Evolutionary conservation across 2,888 invertebrate species (phyloP), one percentile per base, ranked within the genome.

Genomic region (Lycophotia porphyrea): DNA sequence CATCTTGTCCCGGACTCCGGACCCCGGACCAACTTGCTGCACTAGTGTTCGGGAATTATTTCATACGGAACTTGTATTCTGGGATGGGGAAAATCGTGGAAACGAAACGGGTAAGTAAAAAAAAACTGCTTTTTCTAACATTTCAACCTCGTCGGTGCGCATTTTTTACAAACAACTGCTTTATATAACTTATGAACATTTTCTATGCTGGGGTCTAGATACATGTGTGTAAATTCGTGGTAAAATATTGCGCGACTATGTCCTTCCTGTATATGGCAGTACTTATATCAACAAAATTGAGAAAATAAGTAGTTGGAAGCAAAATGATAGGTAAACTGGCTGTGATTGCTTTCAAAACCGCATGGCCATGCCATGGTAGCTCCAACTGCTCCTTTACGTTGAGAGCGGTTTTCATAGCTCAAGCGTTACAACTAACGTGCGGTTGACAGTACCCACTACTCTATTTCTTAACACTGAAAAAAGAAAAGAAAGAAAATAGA

Each of bases 1-100:
- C 86, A 42, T 90, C 91, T 90, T 90, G 79, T 84, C 80, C 76
- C 80, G 81, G 80, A 79, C 82, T 74, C 69, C 76, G 71, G 67
- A 63, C 76, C 69, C 55, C 71, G 86, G 68, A 66, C 75, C 76
- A 76, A 84, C 73, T 84, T 79, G 49, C 80, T 73, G 63, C 63
- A 71, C 87, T 84, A 76, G 84, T 65, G 85, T 74, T 64, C 70
- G 70, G 52, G 67, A 74, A 80, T 77, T 70, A 82, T 84, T 81
- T 76, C 71, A 77, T 74, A 78, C 61, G 55, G 58, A 85, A 65
- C 71, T 74, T 74, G 58, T 73, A 49, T 60, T 71, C 21, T 65
- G 31, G 15, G 49, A 31, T 47, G 47, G 58, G 42, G 44, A 1
- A 61, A 49, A 31, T 65, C 27, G 18, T 34, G 42, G 24, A 27